phyloP scores from a whole-genome alignment of 2,113 vertebrate species.

The Anhinga anhinga region DNA sequence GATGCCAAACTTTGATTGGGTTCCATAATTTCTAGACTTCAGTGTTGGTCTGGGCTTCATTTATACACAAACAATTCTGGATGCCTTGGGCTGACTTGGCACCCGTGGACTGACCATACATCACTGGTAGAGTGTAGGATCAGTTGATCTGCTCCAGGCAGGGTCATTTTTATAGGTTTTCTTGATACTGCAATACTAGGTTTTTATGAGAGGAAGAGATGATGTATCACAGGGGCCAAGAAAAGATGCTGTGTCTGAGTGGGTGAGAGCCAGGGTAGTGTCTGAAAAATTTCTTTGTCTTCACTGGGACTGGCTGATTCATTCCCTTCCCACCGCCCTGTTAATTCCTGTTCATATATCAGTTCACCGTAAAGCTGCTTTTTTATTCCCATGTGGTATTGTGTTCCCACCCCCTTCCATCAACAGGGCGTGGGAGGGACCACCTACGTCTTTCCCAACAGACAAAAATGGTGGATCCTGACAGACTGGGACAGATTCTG shows the following conservation, averaged over 20 bases:
- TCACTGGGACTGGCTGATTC: conserved; percentile 42
- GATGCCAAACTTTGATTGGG: background rate
- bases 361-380: conserved; percentile 28
- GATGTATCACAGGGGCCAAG: conserved; percentile 24
- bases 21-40: background rate
- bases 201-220: conserved; percentile 1
- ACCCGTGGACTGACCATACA: background rate
- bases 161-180: background rate
- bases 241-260: conserved; percentile 56
- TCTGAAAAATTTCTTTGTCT: conserved; percentile 60
- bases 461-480: conserved; percentile 46
- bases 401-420: conserved; percentile 16
- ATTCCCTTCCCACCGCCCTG: conserved; percentile 52
- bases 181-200: background rate
- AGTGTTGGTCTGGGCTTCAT: background rate
- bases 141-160: background rate
- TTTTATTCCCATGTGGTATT: conserved; percentile 29
- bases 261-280: conserved; percentile 48
- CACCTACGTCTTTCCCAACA: conserved; percentile 41
- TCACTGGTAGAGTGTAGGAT: background rate
- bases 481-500: conserved; percentile 30
- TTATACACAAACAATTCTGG: background rate
- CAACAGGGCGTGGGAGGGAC: conserved; percentile 26
- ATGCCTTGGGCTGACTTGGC: background rate
- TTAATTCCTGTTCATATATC: conserved; percentile 41